Evolutionary conservation across 2,888 invertebrate species (phyloP), one percentile per base, ranked within the genome.

Genomic region (Dryadula phaetusa): DNA sequence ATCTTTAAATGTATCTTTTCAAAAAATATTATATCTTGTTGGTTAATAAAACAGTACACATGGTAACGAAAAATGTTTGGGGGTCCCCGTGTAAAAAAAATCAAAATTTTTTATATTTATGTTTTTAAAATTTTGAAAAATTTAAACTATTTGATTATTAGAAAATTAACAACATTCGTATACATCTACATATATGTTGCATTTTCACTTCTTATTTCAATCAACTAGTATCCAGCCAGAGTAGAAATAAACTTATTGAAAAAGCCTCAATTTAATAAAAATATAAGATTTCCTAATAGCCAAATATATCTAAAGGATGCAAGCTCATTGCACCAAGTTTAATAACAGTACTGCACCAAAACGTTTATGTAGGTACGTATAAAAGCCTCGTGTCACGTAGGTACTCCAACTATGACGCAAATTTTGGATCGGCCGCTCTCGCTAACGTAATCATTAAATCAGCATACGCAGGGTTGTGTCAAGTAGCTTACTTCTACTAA

Each of bases 391-490:
- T 54, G 44, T 32, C 44, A 44, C 53, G 54, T 63, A 62, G 20
- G 7, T 44, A 63, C 44, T 44, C 53, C 22, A 63, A 34, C 32
- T 44, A 54, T 64, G 63, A 44, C 44, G 63, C 52, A 44, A 64
- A 54, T 62, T 62, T 52, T 32, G 40, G 56, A 56, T 37, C 37
- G 14, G 54, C 37, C 54, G 34, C 54, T 54, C 54, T 54, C 54
- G 37, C 54, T 16, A 56, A 40, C 56, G 56, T 56, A 25, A 56
- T 22, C 56, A 56, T 56, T 40, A 10, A 56, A 56, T 56, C 56
- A 56, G 40, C 40, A 37, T 10, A 22, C 22, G 22, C 56, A 56
- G 22, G 56, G 22, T 56, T 22, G 56, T n/a, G n/a, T 40, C n/a
- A n/a, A 54, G n/a, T 40, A 40, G 52, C 32, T 52, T 28, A n/a